Conservation (phyloP, 2,113 vertebrate genomes). For the Merops nubicus region DNA sequence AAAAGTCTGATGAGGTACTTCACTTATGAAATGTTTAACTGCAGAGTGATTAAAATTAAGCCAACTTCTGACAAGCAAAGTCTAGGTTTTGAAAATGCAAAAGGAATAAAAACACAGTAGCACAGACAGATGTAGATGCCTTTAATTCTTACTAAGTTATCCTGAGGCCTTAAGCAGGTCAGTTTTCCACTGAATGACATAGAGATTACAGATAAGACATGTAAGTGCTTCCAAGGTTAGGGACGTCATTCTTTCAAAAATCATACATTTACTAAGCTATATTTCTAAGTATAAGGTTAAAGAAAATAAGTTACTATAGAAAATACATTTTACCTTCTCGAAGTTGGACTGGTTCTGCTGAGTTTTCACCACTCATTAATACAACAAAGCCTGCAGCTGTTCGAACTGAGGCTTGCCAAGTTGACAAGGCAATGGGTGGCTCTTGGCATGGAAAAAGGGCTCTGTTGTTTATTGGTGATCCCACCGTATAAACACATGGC, state of each 20-base stretch:
- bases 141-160: background rate
- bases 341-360: conserved; percentile 79
- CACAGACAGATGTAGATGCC: background rate
- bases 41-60: conserved; percentile 14
- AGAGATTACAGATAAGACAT: background rate
- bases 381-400: conserved; percentile 86
- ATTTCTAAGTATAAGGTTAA: background rate
- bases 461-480: conserved; percentile 97
- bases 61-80: background rate
- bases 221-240: background rate
- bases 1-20: background rate
- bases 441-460: conserved; percentile 98
- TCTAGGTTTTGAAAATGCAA: background rate
- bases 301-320: conserved; percentile 24
- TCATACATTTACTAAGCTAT: background rate
- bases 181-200: background rate
- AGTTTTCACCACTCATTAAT: conserved; percentile 94
- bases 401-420: conserved; percentile 90
- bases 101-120: background rate
- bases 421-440: conserved; percentile 96
- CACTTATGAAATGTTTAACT: background rate
- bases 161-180: background rate
- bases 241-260: background rate
- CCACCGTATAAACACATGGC: conserved; percentile 93
- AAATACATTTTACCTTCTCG: conserved; percentile 77